These are phyloP conservation scores for Scomberomorus guttatus DNA, from an alignment of 2,797 vertebrate species.

Conservation along the genomic window DNA sequence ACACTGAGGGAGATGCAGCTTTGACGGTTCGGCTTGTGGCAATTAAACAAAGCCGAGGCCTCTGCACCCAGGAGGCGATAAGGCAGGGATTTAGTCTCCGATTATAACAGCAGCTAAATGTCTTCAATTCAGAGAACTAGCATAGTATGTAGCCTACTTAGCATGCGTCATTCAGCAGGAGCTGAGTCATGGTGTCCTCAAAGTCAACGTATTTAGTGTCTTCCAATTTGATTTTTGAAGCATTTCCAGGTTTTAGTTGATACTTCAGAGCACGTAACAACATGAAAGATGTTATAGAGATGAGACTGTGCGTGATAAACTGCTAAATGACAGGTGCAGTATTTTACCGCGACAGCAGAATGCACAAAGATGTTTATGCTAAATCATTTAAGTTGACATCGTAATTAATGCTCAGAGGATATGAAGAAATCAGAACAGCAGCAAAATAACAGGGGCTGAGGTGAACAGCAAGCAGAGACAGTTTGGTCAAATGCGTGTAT, in stretches of 20 bases:
- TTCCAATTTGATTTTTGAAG: slow-evolving; percentile 22
- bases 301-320: slow-evolving; percentile 34
- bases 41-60: slow-evolving; percentile 82
- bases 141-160: slow-evolving; percentile 53
- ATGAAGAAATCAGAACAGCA: slow-evolving; percentile 1
- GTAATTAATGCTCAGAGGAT: slow-evolving; percentile 20
- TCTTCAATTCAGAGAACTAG: slow-evolving; percentile 70
- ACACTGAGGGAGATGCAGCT: slow-evolving; percentile 79
- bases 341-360: slow-evolving; percentile 19
- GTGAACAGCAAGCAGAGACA: neutral
- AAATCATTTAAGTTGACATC: slow-evolving; percentile 13
- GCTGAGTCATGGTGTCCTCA: slow-evolving; percentile 72
- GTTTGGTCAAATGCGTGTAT: neutral
- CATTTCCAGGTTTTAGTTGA: slow-evolving; percentile 34
- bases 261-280: slow-evolving; percentile 13
- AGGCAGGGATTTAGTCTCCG: slow-evolving; percentile 75
- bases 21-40: slow-evolving; percentile 75
- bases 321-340: slow-evolving; percentile 13
- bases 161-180: slow-evolving; percentile 68
- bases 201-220: slow-evolving; percentile 44
- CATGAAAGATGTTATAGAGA: slow-evolving; percentile 16
- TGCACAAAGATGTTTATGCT: slow-evolving; percentile 2
- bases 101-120: slow-evolving; percentile 79
- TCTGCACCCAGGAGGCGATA: slow-evolving; percentile 74
- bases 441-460: neutral